Evolutionary conservation across 1,140 invertebrate genomes (phyloP), one percentile per base, ranked within the genome.

Genomic region (Triops cancriformis): DNA sequence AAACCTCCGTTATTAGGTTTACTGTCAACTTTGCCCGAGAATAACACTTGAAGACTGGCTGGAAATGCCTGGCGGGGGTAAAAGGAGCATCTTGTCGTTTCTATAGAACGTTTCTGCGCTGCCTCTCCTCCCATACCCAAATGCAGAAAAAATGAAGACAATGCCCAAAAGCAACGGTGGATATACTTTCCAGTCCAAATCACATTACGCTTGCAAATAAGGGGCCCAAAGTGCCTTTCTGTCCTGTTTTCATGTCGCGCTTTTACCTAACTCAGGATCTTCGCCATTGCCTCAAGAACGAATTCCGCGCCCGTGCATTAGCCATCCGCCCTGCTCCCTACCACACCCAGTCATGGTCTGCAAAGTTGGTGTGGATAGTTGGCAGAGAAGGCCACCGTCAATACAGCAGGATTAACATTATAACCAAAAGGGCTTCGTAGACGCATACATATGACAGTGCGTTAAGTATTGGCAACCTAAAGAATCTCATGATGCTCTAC

Each of bases 1-100:
- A 64, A 64, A 64, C n/a, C 51, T 37, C 51, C 51, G 51, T 64
- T 64, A 64, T 64, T 64, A 64, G 51, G 51, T 64, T 64, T 64
- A 64, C 51, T 64, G 51, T 64, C 51, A 64, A 64, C 51, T 64
- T 64, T 64, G n/a, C 51, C 23, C n/a, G 51, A 23, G 51, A 64
- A 64, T n/a, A 18, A 64, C 51, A 64, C 51, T 23, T 23, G 51
- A 64, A 64, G 51, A 18, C 51, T 37, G 7, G 31, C 51, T 23
- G 18, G 51, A 64, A 64, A 64, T 64, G 51, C 51, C 51, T 64
- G 51, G n/a, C 51, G 23, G 51, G 31, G 7, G 51, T 23, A 64
- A 64, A 64, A 9, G 1, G 9, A 64, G 51, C 51, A 64, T 64
- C 51, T 23, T 23, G 14, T 5, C 23, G 18, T 64, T 23, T 64